phyloP scores from a whole-genome alignment of 1,140 invertebrate genomes.

The Drosophila ogumai region DNA sequence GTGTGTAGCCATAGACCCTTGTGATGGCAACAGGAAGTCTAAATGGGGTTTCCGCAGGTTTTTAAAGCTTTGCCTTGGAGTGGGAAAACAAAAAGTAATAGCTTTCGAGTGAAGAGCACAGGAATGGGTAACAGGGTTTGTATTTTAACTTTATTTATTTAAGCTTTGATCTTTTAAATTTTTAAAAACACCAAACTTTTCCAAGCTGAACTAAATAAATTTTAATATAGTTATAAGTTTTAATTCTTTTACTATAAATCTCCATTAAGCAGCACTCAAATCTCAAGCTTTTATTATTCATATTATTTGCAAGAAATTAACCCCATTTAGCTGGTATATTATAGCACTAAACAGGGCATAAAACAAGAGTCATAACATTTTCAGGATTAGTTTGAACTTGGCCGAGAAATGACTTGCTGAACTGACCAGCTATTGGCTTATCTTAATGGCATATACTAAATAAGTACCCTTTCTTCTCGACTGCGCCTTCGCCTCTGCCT shows the following conservation, averaged over 20 bases:
- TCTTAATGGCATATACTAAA: conserved; percentile 21
- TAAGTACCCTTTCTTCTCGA: conserved; percentile 3
- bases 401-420: neutral
- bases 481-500: neutral
- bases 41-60: conserved; percentile 11
- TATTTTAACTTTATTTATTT: neutral
- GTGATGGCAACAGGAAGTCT: conserved; percentile 31
- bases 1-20: conserved; percentile 21
- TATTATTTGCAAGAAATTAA: conserved; percentile 2
- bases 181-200: neutral
- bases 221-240: neutral
- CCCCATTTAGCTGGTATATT: conserved; percentile 3
- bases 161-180: neutral
- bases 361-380: neutral
- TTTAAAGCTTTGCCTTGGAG: neutral
- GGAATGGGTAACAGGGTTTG: neutral
- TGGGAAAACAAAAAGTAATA: conserved; percentile 8
- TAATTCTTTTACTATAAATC: neutral
- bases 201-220: neutral
- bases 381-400: conserved; percentile 7
- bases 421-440: conserved; percentile 24
- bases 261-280: neutral
- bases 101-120: conserved; percentile 2
- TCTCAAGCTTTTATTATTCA: neutral
- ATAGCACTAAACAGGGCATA: neutral